Evolutionary conservation across 2,113 vertebrate species (phyloP).

Genomic region (Xenotilapia leptura): DNA sequence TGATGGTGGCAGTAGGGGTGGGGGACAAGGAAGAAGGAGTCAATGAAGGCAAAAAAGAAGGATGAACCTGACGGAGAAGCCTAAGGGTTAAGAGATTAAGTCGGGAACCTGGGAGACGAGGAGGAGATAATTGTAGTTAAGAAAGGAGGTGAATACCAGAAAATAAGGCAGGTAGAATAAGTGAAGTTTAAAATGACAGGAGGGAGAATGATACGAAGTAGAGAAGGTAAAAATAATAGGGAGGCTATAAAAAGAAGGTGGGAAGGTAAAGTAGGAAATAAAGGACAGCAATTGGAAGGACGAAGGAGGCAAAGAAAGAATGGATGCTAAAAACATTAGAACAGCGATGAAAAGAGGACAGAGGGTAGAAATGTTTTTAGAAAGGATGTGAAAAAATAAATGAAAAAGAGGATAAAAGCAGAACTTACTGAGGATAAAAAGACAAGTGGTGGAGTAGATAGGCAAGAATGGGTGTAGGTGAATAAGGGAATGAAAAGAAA

Average conservation of each 20-base stretch:
- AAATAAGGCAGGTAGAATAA: neutral
- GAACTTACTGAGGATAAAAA: neutral
- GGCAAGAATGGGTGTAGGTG: neutral
- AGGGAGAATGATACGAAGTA: neutral
- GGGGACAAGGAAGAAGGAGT: neutral
- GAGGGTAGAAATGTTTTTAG: neutral
- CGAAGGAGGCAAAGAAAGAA: neutral
- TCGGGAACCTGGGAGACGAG: neutral
- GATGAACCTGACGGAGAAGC: neutral
- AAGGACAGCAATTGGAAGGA: neutral
- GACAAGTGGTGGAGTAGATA: neutral
- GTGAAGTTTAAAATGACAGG: neutral
- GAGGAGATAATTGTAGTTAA: neutral
- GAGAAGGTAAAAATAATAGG: neutral
- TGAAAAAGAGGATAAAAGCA: neutral
- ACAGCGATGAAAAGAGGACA: neutral
- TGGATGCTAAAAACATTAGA: neutral
- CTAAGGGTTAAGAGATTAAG: neutral
- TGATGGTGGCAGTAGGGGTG: neutral
- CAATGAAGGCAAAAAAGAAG: neutral
- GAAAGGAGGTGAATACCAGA: neutral
- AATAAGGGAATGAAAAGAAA: neutral
- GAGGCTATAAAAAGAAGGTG: neutral
- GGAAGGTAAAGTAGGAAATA: neutral
- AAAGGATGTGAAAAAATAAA: neutral